Evolutionary conservation across 2,797 vertebrate species (phyloP).

Genomic region (Sebastes itinus): DNA sequence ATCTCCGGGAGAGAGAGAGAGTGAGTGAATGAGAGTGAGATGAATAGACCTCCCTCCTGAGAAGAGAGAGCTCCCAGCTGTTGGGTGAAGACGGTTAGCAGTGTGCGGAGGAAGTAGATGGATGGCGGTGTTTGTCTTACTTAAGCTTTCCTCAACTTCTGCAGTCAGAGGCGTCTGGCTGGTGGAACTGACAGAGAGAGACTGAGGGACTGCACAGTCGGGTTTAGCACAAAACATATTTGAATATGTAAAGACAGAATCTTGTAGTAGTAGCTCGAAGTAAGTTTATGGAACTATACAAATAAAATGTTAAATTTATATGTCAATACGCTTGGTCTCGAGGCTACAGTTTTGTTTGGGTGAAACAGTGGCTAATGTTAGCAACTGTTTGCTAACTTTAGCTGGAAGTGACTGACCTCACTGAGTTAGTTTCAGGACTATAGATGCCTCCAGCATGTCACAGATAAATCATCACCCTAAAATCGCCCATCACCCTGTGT

Average conservation of each 20-base stretch:
- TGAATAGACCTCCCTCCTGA: conserved; percentile 43
- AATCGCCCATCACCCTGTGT: no score
- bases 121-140: conserved; percentile 21
- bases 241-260: not conserved
- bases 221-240: not conserved
- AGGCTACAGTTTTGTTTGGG: not conserved
- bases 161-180: not conserved
- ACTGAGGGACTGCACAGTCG: no score
- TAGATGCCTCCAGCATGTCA: not conserved
- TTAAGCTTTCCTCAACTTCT: not conserved
- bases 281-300: not conserved
- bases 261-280: not conserved
- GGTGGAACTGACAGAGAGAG: not conserved
- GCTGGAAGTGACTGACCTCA: not conserved
- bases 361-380: not conserved
- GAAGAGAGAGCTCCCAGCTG: conserved; percentile 30
- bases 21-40: conserved; percentile 51
- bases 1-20: not conserved
- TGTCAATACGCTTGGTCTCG: not conserved
- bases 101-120: conserved; percentile 18
- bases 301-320: not conserved
- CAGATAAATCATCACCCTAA: not conserved
- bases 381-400: not conserved
- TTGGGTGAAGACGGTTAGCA: conserved; percentile 17
- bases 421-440: not conserved